Base-by-base conservation (phyloP, 1,140 invertebrate genomes). In the Lineus longissimus region DNA sequence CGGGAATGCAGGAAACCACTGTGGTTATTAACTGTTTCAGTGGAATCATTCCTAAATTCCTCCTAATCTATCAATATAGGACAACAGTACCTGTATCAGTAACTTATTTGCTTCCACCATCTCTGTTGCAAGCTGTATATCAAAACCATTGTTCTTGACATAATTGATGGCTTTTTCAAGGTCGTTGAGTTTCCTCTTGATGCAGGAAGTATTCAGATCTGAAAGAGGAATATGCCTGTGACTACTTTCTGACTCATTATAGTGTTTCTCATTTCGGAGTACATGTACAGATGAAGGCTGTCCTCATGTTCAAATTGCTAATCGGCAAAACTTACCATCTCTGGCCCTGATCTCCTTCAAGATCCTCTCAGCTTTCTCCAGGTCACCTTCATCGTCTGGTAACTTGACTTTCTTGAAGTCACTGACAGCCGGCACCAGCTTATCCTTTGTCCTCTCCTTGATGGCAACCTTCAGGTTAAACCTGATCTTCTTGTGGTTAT, bases 391-490 rank as follows among this genome's bases (percentile, higher is more conserved):
- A 59, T 73, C 68, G 68, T 80, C 78, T 43, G 71, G 63, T 13
- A 80, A 67, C 33, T 78, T 71, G 11, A 71, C 74, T 25, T 72
- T 73, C 66, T 78, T 76, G 57, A 80, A 80, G 55, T 78, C 76
- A 30, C 58, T 73, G 30, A 77, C 70, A 25, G 71, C 73, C 54
- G 71, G 71, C 51, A 75, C 64, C 31, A 80, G 70, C 55, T 74
- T 62, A 51, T 66, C 73, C 23, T 66, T 66, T 47, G 78, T 73
- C 15, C 71, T 61, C 36, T 73, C 65, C 61, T 77, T 78, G 59
- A 80, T 76, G 15, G 76, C 75, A n/a, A 76, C 73, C 64, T 80
- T 80, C 59, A 80, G 61, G 41, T 76, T 74, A 58, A 73, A 75
- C 22, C 76, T 65, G n/a, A 80, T 66, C 31, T 69, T 70, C 56